Conservation (phyloP, 2,888 invertebrate genomes). For the Euproctis similis region DNA sequence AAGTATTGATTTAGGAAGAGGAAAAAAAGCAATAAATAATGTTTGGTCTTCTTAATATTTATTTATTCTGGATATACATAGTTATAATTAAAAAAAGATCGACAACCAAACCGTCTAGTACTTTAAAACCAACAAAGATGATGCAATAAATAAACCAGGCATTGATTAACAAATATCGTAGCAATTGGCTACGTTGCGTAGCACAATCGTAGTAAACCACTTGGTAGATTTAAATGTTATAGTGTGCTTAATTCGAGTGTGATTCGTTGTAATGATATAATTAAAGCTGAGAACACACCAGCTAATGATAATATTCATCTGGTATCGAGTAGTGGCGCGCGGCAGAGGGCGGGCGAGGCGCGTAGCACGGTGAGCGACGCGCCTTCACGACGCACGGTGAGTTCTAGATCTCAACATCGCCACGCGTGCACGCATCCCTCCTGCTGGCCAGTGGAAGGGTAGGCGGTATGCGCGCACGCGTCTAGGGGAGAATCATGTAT, state of each 20-base stretch:
- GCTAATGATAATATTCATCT: slow-evolving; percentile 34
- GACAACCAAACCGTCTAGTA: too few species aligned
- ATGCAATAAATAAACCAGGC: background rate
- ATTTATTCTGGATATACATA: too few species aligned
- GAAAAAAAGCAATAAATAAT: too few species aligned
- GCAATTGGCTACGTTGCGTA: slow-evolving; percentile 13
- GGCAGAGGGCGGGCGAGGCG: slow-evolving; percentile 23
- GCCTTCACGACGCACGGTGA: slow-evolving; percentile 54
- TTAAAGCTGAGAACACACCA: slow-evolving; percentile 24
- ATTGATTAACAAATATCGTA: slow-evolving; percentile 13
- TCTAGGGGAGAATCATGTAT: slow-evolving; percentile 76
- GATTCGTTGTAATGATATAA: too few species aligned
- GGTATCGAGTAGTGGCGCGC: slow-evolving; percentile 48
- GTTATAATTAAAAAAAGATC: too few species aligned
- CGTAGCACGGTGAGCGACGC: slow-evolving; percentile 28
- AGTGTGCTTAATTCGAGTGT: too few species aligned
- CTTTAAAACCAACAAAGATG: too few species aligned
- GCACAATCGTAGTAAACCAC: slow-evolving; percentile 11
- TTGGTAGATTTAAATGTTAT: slow-evolving; percentile 8
- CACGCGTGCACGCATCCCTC: slow-evolving; percentile 57
- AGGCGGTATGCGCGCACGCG: slow-evolving; percentile 56
- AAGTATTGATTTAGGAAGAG: too few species aligned
- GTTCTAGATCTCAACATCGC: slow-evolving; percentile 78
- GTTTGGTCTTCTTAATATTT: too few species aligned
- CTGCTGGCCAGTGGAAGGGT: slow-evolving; percentile 4